phyloP scores from a whole-genome alignment of 2,113 vertebrate genomes.

The Rhegmatorhina hoffmannsi region DNA sequence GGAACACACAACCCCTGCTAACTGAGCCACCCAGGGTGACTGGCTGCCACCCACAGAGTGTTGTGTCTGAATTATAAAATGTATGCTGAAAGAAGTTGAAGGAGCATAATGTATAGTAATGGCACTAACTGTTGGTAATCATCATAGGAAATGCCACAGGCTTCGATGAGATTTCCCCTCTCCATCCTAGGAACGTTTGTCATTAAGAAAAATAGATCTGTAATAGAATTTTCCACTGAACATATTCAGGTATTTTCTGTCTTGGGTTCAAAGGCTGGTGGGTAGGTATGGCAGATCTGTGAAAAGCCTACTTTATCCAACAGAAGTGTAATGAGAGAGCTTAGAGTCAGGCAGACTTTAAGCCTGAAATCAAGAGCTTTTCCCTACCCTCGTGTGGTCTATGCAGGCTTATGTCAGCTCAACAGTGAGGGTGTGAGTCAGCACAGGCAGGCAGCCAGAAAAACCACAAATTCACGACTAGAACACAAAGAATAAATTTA shows the following conservation, averaged over 20 bases:
- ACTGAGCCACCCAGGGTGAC: not conserved
- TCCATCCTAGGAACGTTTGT: not conserved
- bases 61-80: not conserved
- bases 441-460: not conserved
- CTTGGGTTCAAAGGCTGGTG: not conserved
- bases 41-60: not conserved
- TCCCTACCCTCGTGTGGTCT: rapidly evolving
- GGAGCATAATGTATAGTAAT: not conserved
- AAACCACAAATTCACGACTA: not conserved
- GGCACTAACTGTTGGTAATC: not conserved
- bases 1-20: not conserved
- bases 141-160: not conserved
- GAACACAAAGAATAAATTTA: not conserved
- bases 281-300: not conserved
- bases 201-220: not conserved
- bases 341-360: not conserved
- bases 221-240: not conserved
- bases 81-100: not conserved
- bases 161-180: rapidly evolving
- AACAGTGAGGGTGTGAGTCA: not conserved
- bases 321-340: not conserved
- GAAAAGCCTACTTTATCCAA: not conserved
- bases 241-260: not conserved
- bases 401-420: not conserved
- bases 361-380: not conserved